A percentile compares a stretch with the other conserved stretches of the same genome.
These are phyloP conservation scores for Abrostola tripartita DNA, from an alignment of 2,888 invertebrate genomes.

Conservation along the genomic window DNA sequence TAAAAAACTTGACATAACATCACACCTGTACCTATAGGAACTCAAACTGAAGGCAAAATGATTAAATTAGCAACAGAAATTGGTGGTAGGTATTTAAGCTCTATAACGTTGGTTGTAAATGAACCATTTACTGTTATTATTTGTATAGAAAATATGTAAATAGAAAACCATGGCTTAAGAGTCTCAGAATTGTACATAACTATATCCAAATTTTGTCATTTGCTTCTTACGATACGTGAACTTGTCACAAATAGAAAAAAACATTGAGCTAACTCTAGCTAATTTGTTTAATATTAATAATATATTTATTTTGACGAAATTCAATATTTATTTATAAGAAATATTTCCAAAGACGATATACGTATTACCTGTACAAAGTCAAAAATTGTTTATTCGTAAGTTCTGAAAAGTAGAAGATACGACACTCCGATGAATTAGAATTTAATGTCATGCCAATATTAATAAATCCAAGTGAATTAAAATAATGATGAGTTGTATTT, in stretches of 20 bases:
- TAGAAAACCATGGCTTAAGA: neutral
- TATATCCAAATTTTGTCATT: conserved; percentile 17
- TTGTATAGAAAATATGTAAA: neutral
- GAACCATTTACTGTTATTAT: too few relatives aligned
- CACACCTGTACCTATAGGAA: too few relatives aligned
- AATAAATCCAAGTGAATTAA: neutral
- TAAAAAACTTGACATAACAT: too few relatives aligned
- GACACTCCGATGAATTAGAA: conserved; percentile 19
- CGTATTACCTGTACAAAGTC: conserved; percentile 55
- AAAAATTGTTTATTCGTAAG: conserved; percentile 30
- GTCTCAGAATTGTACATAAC: neutral
- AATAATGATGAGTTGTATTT: neutral
- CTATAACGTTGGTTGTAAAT: too few relatives aligned
- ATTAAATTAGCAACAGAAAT: too few relatives aligned
- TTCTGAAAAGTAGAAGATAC: conserved; percentile 13
- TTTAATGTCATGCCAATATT: neutral
- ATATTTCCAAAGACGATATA: conserved; percentile 49
- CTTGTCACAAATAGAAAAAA: conserved; percentile 5
- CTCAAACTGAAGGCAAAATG: too few relatives aligned
- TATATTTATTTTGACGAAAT: conserved; percentile 10
- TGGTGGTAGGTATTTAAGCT: too few relatives aligned
- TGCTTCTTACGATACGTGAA: conserved; percentile 16
- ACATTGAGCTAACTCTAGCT: conserved; percentile 5
- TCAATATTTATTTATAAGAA: conserved; percentile 30
- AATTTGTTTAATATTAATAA: conserved; percentile 15